These are phyloP conservation scores for Drosophila formosana DNA, from an alignment of 2,888 invertebrate species.

Conservation along the genomic window DNA sequence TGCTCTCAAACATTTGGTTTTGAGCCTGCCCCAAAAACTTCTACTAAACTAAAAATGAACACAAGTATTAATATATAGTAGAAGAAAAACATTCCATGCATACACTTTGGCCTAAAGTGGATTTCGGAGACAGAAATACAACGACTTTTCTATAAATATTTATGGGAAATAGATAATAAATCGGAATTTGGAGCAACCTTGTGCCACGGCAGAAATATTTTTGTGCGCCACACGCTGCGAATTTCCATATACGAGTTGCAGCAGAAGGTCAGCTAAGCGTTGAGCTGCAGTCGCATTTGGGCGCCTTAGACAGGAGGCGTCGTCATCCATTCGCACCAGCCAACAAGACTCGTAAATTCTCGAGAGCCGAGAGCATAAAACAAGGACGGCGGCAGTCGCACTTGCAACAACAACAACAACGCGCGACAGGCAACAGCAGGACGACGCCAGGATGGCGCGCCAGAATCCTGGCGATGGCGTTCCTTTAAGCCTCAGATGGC, in stretches of 20 bases:
- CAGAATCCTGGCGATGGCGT: conserved; percentile 52
- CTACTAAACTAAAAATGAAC: not conserved
- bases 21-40: too few relatives aligned
- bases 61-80: too few relatives aligned
- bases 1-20: too few relatives aligned
- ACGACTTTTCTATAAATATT: not conserved
- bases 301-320: conserved; percentile 22
- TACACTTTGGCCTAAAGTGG: not conserved
- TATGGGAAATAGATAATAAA: not conserved
- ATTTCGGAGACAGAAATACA: not conserved
- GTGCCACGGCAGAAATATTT: not conserved
- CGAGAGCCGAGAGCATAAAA: conserved; percentile 33
- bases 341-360: conserved; percentile 29
- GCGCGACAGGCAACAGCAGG: conserved; percentile 37
- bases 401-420: conserved; percentile 20
- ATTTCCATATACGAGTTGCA: conserved; percentile 1
- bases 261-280: not conserved
- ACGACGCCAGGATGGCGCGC: conserved; percentile 68
- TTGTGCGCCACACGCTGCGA: not conserved
- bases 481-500: conserved; percentile 65
- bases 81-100: too few relatives aligned
- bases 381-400: conserved; percentile 33
- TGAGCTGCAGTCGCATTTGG: conserved; percentile 18
- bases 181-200: not conserved
- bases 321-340: conserved; percentile 30